Evolutionary conservation across 2,113 vertebrate species (phyloP).

Genomic region (Calyptommatus sinebrachiatus): DNA sequence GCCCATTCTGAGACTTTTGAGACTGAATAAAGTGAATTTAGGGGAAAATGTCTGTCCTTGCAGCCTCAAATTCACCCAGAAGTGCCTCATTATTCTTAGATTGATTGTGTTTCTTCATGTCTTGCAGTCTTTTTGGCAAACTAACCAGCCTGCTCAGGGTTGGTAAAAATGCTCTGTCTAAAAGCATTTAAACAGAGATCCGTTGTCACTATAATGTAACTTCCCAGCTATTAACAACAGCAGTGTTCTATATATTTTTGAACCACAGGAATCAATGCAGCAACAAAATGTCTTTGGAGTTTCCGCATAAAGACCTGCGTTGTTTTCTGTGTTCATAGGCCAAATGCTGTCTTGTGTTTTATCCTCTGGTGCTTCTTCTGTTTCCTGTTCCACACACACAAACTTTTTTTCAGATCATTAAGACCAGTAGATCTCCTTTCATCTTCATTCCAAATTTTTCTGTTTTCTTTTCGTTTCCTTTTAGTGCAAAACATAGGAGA

Average conservation of each 20-base stretch:
- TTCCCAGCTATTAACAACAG: conserved; percentile 52
- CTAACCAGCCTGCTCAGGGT: not conserved
- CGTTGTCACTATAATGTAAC: conserved; percentile 51
- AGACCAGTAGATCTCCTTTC: not conserved
- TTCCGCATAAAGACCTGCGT: conserved; percentile 14
- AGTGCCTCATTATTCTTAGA: no score
- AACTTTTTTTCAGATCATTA: conserved; percentile 17
- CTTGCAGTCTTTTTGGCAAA: not conserved
- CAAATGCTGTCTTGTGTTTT: conserved; percentile 25
- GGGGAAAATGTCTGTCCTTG: no score
- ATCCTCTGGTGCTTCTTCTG: conserved; percentile 12
- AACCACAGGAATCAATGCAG: conserved; percentile 55
- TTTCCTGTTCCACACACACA: not conserved
- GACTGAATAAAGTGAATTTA: no score
- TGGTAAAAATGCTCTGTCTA: not conserved
- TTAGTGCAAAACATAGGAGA: not conserved
- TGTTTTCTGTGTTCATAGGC: conserved; percentile 32
- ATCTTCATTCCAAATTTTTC: not conserved
- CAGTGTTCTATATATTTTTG: conserved; percentile 53
- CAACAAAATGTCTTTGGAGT: conserved; percentile 20
- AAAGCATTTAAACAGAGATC: not conserved
- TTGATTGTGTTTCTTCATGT: not conserved
- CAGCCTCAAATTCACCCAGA: no score
- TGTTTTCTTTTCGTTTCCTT: not conserved
- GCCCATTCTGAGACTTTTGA: no score